phyloP scores from a whole-genome alignment of 1,140 invertebrate genomes.

The Vanessa tameamea region DNA sequence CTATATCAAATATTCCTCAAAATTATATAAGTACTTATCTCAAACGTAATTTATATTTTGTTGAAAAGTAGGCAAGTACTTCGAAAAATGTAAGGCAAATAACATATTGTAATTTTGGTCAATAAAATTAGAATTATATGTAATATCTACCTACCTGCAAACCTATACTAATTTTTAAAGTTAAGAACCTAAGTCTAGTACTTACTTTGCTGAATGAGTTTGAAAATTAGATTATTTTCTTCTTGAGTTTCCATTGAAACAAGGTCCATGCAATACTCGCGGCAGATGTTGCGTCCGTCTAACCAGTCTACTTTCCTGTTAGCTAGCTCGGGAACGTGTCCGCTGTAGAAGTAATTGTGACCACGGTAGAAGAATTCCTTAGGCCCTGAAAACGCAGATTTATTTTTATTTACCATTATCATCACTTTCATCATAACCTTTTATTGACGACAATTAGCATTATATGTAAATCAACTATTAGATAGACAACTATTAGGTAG shows the following conservation, averaged over 20 bases:
- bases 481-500: slow-evolving; percentile 35
- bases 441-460: slow-evolving; percentile 13
- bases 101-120: no score
- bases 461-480: slow-evolving; percentile 31
- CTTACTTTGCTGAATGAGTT: slow-evolving; percentile 91
- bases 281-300: slow-evolving; percentile 93
- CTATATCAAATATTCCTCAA: no score
- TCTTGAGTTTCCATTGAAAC: slow-evolving; percentile 93
- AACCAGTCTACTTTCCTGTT: slow-evolving; percentile 93
- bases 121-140: no score
- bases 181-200: slow-evolving; percentile 32
- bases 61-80: no score
- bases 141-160: no score
- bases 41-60: no score
- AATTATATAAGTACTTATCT: no score
- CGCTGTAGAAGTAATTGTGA: slow-evolving; percentile 94
- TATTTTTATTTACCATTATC: slow-evolving; percentile 28
- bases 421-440: slow-evolving; percentile 13
- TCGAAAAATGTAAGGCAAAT: no score
- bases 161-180: no score
- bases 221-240: slow-evolving; percentile 93
- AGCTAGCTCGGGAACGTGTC: slow-evolving; percentile 88
- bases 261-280: slow-evolving; percentile 96
- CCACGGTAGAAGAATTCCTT: slow-evolving; percentile 93
- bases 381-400: slow-evolving; percentile 84